These are phyloP conservation scores for Argyrosomus regius DNA, from an alignment of 2,797 vertebrate species.

Conservation along the genomic window DNA sequence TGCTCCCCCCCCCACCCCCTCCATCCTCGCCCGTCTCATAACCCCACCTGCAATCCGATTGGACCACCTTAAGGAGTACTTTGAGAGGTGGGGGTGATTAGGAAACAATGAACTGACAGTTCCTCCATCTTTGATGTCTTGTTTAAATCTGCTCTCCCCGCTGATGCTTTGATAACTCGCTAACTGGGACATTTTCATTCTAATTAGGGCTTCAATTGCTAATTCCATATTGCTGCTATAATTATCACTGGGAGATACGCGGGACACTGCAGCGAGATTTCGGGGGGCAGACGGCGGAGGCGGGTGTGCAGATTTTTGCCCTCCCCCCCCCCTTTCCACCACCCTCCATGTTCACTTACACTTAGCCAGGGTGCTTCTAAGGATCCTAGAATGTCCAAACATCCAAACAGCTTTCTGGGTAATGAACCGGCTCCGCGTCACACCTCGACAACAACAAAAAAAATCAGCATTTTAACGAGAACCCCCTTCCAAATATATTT, in stretches of 20 bases:
- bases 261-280: conserved; percentile 28
- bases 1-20: neutral
- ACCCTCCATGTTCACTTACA: too few species aligned
- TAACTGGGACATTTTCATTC: conserved; percentile 97
- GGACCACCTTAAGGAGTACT: neutral
- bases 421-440: too few species aligned
- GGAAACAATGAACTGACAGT: conserved; percentile 85
- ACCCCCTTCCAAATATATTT: too few species aligned
- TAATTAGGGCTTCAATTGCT: conserved; percentile 97
- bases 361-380: neutral
- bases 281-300: conserved; percentile 20
- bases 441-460: neutral
- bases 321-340: neutral
- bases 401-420: neutral
- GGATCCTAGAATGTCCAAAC: neutral
- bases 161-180: conserved; percentile 92
- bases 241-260: conserved; percentile 91
- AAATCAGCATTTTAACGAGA: neutral
- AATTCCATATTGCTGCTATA: conserved; percentile 96
- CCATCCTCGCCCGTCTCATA: neutral
- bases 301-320: neutral
- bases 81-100: conserved; percentile 48
- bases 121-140: conserved; percentile 93
- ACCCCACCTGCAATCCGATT: conserved; percentile 18
- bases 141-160: conserved; percentile 91